A percentile compares a stretch with the other conserved stretches of the same genome.
Evolutionary conservation across 2,113 vertebrate genomes (phyloP).

Genomic region (Mormoops blainvillei): DNA sequence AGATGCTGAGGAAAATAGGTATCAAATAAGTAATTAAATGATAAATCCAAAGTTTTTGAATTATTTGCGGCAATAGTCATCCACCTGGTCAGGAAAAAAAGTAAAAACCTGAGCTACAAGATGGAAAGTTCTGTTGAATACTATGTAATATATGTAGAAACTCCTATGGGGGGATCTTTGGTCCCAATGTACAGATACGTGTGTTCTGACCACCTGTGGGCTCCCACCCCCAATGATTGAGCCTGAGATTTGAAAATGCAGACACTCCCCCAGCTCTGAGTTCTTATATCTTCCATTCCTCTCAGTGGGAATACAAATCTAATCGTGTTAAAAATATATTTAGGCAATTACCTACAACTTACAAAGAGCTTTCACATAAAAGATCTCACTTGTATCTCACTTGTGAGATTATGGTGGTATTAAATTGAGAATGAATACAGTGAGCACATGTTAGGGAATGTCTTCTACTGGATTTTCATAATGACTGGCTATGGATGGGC

Average conservation of each 20-base stretch:
- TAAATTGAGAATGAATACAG: neutral
- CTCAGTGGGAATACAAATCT: neutral
- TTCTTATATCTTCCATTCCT: neutral
- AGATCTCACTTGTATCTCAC: neutral
- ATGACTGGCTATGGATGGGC: conserved; percentile 1
- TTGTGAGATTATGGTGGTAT: neutral
- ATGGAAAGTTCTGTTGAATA: neutral
- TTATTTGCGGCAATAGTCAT: neutral
- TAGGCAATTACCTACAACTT: neutral
- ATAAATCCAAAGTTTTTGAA: neutral
- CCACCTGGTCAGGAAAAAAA: neutral
- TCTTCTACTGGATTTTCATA: conserved; percentile 38
- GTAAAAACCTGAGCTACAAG: neutral
- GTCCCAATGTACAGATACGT: neutral
- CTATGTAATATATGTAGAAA: neutral
- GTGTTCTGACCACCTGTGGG: neutral
- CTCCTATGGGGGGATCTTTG: neutral
- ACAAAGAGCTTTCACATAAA: neutral
- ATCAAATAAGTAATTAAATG: neutral
- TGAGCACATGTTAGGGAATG: neutral
- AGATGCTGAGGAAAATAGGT: neutral
- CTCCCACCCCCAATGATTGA: neutral
- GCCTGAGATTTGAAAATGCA: neutral
- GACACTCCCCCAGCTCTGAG: too few relatives aligned
- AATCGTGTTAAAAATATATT: neutral